Conservation (phyloP, 2,888 invertebrate genomes). For the Drosophila hamatofila region DNA sequence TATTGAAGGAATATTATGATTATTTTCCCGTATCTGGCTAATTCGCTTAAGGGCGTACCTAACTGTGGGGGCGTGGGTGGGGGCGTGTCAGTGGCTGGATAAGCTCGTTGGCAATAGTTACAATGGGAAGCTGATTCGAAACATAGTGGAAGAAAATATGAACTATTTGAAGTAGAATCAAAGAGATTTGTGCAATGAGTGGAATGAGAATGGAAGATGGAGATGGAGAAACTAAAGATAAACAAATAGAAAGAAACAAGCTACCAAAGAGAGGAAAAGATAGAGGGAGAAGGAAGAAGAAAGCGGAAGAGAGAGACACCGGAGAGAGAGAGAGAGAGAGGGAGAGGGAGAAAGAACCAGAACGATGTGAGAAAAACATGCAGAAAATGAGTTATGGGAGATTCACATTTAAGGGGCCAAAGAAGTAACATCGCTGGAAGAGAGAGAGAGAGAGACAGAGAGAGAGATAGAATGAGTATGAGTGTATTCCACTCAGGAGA, state of each 20-base stretch:
- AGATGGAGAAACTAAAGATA: neutral
- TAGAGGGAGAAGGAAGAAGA: neutral
- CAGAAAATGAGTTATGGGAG: too few relatives aligned
- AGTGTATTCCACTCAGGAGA: too few relatives aligned
- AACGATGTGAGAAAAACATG: too few relatives aligned
- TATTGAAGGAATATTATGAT: slow-evolving; percentile 12
- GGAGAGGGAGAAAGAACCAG: neutral
- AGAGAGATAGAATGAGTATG: too few relatives aligned
- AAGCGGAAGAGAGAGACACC: neutral
- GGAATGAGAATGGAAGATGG: too few relatives aligned
- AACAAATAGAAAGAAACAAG: too few relatives aligned
- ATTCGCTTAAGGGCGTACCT: slow-evolving; percentile 2
- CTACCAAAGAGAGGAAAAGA: neutral
- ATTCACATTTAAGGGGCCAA: neutral
- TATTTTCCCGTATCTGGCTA: slow-evolving; percentile 9
- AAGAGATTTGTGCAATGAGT: neutral
- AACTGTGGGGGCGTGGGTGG: neutral
- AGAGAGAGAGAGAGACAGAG: neutral
- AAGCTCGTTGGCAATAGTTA: neutral
- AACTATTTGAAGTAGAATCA: slow-evolving; percentile 24
- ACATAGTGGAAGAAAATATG: neutral
- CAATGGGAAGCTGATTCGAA: neutral
- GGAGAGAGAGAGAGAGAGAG: neutral
- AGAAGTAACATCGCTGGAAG: too few relatives aligned
- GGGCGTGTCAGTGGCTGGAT: neutral